Evolutionary conservation across 2,888 invertebrate genomes (phyloP).

Genomic region (Noctua janthina): DNA sequence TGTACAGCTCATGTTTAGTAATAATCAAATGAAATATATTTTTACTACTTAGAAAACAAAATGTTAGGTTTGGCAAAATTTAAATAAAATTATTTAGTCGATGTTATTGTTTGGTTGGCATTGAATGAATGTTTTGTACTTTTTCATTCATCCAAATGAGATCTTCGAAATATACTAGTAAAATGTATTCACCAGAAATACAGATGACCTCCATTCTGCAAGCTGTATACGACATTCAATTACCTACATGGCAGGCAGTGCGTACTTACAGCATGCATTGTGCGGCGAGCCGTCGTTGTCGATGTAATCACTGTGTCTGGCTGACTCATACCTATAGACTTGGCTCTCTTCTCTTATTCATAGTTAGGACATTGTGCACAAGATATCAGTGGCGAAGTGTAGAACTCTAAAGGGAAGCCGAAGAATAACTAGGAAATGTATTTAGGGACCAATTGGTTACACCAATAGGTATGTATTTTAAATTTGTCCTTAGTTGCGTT

Average conservation of each 20-base stretch:
- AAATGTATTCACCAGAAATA: conserved; percentile 5
- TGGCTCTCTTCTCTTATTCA: conserved; percentile 19
- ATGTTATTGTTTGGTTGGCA: background rate
- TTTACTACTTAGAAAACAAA: too few relatives aligned
- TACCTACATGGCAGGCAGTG: conserved; percentile 61
- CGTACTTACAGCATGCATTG: conserved; percentile 59
- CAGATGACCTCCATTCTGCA: conserved; percentile 35
- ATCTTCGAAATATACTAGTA: background rate
- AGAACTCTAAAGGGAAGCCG: background rate
- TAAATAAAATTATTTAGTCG: background rate
- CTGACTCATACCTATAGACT: background rate
- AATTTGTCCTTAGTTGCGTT: background rate
- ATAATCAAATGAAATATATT: too few relatives aligned
- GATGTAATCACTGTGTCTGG: conserved; percentile 24
- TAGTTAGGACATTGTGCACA: conserved; percentile 16
- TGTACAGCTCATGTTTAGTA: background rate
- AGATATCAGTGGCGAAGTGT: background rate
- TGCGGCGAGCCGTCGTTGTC: conserved; percentile 43
- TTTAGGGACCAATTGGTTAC: background rate
- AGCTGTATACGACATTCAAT: conserved; percentile 72
- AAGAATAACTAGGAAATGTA: background rate
- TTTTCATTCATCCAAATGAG: too few relatives aligned
- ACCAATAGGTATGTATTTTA: too few relatives aligned
- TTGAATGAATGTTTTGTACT: background rate
- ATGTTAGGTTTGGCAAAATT: too few relatives aligned